Percentiles rank a stretch among this genome's conserved stretches.
Evolutionary conservation across 2,797 vertebrate genomes (phyloP).

Genomic region (Neostethus bicornis): DNA sequence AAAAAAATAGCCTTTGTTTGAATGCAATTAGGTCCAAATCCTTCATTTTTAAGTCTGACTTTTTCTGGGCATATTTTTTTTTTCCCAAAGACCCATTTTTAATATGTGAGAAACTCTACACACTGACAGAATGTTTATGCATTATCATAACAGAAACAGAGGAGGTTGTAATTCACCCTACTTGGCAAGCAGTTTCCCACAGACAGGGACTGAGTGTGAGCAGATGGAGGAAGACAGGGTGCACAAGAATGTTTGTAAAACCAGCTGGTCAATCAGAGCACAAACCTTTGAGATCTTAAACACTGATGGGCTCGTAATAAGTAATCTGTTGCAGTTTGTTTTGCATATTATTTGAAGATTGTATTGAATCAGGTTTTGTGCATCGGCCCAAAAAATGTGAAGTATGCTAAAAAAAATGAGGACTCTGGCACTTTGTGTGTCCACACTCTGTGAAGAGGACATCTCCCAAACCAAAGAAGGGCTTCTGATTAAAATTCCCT

Average conservation of each 20-base stretch:
- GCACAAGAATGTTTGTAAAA: constrained; percentile 25
- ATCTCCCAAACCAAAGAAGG: too few relatives aligned
- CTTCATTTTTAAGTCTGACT: not conserved
- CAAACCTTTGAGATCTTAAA: constrained; percentile 7
- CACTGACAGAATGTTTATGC: constrained; percentile 20
- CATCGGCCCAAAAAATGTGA: too few relatives aligned
- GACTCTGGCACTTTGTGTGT: too few relatives aligned
- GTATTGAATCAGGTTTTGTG: too few relatives aligned
- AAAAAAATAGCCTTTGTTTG: constrained; percentile 14
- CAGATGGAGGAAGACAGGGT: constrained; percentile 51
- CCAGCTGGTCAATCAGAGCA: constrained; percentile 35
- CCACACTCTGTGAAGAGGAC: too few relatives aligned
- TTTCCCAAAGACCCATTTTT: constrained; percentile 11
- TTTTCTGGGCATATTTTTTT: constrained; percentile 3
- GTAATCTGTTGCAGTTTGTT: constrained; percentile 1
- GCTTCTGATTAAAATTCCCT: too few relatives aligned
- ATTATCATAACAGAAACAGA: constrained; percentile 11
- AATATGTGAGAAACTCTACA: constrained; percentile 3
- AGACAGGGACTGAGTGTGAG: constrained; percentile 22
- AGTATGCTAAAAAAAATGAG: too few relatives aligned
- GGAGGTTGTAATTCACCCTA: constrained; percentile 13
- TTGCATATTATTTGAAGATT: not conserved
- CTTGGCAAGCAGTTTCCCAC: constrained; percentile 29
- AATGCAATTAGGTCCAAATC: constrained; percentile 5
- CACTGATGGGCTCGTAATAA: not conserved